Evolutionary conservation across 1,140 invertebrate species (phyloP).

Genomic region (Zophobas morio): DNA sequence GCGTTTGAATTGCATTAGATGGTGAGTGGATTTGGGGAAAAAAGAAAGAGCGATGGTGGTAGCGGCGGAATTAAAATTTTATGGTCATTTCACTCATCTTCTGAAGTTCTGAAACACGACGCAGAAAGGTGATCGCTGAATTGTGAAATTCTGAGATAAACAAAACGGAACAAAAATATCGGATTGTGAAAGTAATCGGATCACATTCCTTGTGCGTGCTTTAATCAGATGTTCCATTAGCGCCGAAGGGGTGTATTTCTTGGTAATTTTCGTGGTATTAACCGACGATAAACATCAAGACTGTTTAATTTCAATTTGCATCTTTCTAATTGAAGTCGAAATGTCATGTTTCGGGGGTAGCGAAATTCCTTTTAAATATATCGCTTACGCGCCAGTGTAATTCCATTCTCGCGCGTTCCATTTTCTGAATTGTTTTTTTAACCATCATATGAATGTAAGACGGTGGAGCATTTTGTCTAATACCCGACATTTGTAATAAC

Average conservation of each 20-base stretch:
- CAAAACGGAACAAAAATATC: constrained; percentile 5
- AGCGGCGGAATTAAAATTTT: constrained; percentile 25
- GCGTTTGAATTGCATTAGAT: constrained; percentile 23
- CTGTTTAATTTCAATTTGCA: constrained; percentile 44
- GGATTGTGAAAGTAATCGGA: constrained; percentile 9
- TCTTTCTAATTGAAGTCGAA: constrained; percentile 47
- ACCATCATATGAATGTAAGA: constrained; percentile 40
- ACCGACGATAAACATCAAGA: constrained; percentile 26
- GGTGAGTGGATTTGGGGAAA: constrained; percentile 5
- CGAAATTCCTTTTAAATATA: constrained; percentile 43
- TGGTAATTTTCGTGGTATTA: constrained; percentile 43
- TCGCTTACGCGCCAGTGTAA: constrained; percentile 16
- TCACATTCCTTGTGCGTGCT: constrained; percentile 12
- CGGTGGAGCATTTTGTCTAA: constrained; percentile 28
- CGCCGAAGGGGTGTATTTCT: constrained; percentile 30
- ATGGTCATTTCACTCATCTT: constrained; percentile 29
- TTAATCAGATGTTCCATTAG: constrained; percentile 37
- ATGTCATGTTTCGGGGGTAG: constrained; percentile 30
- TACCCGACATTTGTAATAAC: constrained; percentile 38
- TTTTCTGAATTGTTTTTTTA: constrained; percentile 41
- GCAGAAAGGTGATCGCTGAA: neutral
- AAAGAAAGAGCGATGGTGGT: constrained; percentile 1
- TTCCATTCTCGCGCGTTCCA: constrained; percentile 35
- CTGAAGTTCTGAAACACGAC: neutral
- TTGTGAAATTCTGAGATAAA: neutral